Base-by-base conservation (phyloP, 1,140 invertebrate genomes). In the Drosophila virilis region DNA sequence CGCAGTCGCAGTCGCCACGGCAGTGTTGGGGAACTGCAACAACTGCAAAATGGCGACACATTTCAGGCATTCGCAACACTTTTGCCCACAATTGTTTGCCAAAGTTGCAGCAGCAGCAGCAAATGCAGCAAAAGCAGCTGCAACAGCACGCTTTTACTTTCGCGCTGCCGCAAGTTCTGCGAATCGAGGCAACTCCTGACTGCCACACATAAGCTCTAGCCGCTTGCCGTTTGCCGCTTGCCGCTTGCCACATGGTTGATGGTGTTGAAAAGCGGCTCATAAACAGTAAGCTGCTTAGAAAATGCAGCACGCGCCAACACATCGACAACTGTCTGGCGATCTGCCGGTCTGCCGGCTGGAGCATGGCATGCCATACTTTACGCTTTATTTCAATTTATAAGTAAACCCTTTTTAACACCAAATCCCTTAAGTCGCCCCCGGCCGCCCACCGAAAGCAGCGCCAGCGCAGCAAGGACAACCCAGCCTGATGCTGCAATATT, bases 241-340 rank as follows among this genome's bases (percentile, higher is more conserved):
- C 35, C 43, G 28, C 42, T 28, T 28, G 22, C 35, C 13, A 22
- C 54, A 57, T 57, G 54, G 54, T 42, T 40, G 55, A 15, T 64
- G 76, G 51, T 64, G 77, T 72, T 74, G 58, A 55, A 83, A 88
- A 88, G 84, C 79, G 84, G 83, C 83, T 88, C 83, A 89, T 88
- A 88, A 88, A 72, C 84, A 79, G 50, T 83, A 88, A 88, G 83
- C 83, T 74, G 84, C 84, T 88, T 88, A 89, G 80, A 62, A 83
- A 80, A 77, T 89, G 76, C 84, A 79, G 15, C 68, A 68, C 57
- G 45, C 60, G 62, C 43, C 48, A 72, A 73, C 66, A 77, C 77
- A 80, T 62, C 72, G 67, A 74, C 66, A 68, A 69, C 65, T 33
- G 33, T 37, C 48, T 50, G 38, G 54, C 22, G 22, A 3, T 17